Evolutionary conservation across 2,888 invertebrate species (phyloP).

Genomic region (Brenthis hecate): DNA sequence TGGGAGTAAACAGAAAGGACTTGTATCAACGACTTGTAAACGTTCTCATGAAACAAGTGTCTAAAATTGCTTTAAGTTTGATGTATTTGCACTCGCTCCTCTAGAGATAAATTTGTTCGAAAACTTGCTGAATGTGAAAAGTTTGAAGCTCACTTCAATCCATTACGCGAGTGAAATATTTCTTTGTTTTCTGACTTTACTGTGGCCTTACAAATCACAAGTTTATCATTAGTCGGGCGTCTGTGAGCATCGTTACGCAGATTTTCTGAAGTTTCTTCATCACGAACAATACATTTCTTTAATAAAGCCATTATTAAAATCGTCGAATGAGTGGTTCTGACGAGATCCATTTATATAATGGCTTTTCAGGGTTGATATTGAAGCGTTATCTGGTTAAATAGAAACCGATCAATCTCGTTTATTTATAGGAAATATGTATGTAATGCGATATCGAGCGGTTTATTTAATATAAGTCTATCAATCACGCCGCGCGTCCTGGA

Average conservation of each 20-base stretch:
- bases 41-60: constrained; percentile 74
- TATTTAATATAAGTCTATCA: constrained; percentile 78
- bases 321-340: constrained; percentile 17
- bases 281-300: constrained; percentile 43
- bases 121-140: constrained; percentile 81
- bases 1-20: constrained; percentile 8
- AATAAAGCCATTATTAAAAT: constrained; percentile 49
- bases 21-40: constrained; percentile 64
- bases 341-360: constrained; percentile 23
- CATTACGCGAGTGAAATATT: constrained; percentile 82
- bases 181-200: constrained; percentile 78
- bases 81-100: constrained; percentile 76
- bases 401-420: constrained; percentile 69
- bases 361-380: constrained; percentile 27
- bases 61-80: constrained; percentile 78
- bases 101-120: constrained; percentile 80
- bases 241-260: constrained; percentile 40
- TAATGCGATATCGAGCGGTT: constrained; percentile 75
- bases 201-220: constrained; percentile 71
- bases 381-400: constrained; percentile 45
- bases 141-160: constrained; percentile 81
- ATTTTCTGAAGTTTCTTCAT: constrained; percentile 31
- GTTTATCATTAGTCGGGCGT: constrained; percentile 59
- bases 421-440: constrained; percentile 71
- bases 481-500: constrained; percentile 64